Evolutionary conservation across 1,140 invertebrate genomes (phyloP).

Genomic region (Drosophila sechellia): DNA sequence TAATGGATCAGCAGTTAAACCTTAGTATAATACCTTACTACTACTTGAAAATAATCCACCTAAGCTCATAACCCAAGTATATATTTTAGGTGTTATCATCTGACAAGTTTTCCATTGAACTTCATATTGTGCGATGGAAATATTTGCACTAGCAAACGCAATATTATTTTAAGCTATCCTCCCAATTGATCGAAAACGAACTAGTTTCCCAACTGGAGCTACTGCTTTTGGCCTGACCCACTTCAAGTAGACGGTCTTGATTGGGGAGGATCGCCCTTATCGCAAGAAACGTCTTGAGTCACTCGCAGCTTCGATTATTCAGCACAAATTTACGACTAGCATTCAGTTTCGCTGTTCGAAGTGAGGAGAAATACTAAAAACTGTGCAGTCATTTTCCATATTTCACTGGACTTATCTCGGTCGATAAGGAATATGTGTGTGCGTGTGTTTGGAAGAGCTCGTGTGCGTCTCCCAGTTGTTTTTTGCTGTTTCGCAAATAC

Average conservation of each 20-base stretch:
- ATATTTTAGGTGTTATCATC: not conserved
- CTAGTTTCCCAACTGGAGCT: not conserved
- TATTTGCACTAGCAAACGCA: not conserved
- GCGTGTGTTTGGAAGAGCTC: not conserved
- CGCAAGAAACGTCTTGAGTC: slow-evolving; percentile 33
- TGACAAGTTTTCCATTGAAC: not conserved
- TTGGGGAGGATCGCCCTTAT: slow-evolving; percentile 34
- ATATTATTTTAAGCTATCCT: not conserved
- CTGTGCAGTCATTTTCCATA: slow-evolving; percentile 51
- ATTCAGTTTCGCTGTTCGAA: not conserved
- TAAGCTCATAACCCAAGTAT: not conserved
- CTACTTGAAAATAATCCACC: not conserved
- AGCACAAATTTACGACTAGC: slow-evolving; percentile 34
- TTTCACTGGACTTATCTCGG: slow-evolving; percentile 46
- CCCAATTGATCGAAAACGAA: not conserved
- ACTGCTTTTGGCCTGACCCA: slow-evolving; percentile 8
- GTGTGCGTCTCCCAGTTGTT: slow-evolving; percentile 6
- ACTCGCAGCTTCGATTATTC: slow-evolving; percentile 46
- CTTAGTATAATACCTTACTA: not conserved
- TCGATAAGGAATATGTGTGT: slow-evolving; percentile 29
- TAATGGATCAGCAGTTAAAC: not conserved
- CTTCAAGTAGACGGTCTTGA: slow-evolving; percentile 19
- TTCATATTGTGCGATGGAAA: not conserved
- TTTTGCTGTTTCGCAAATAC: slow-evolving; percentile 28
- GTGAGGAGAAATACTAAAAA: slow-evolving; percentile 27